These are phyloP conservation scores for Physella acuta DNA, from an alignment of 1,140 invertebrate genomes.

Conservation along the genomic window DNA sequence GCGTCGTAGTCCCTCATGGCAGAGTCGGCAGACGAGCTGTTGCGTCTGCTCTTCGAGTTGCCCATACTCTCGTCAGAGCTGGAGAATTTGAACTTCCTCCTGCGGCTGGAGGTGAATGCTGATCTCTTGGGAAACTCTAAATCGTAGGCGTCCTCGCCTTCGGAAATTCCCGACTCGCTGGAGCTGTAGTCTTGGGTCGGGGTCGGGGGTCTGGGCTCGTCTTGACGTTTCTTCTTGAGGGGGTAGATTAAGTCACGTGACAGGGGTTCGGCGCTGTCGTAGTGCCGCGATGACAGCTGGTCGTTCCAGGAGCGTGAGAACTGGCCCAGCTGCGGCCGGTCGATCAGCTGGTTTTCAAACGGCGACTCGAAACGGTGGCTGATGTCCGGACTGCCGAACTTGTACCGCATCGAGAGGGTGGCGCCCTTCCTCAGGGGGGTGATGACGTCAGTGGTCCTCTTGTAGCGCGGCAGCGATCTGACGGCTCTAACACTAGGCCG, in stretches of 20 bases:
- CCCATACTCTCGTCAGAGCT: conserved; percentile 1
- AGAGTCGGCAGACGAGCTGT: conserved; percentile 29
- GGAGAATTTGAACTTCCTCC: neutral
- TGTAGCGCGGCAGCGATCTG: conserved; percentile 6
- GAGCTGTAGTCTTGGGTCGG: conserved; percentile 31
- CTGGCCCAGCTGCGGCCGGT: neutral
- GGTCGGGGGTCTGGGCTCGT: neutral
- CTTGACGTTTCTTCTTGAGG: neutral
- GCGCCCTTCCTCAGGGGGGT: neutral
- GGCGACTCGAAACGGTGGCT: neutral
- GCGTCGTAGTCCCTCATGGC: conserved; percentile 28
- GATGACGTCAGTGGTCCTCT: neutral
- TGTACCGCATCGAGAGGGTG: neutral
- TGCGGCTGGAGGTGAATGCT: too few species aligned
- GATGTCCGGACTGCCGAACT: neutral
- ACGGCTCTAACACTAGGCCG: neutral
- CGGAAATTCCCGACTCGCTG: conserved; percentile 33
- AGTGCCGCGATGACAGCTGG: neutral
- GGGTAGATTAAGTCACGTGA: conserved; percentile 10
- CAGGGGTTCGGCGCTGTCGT: neutral
- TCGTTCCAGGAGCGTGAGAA: neutral
- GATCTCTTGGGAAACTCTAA: neutral
- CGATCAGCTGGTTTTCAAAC: too few species aligned
- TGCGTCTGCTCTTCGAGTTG: neutral
- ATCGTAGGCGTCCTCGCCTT: neutral